Conservation (phyloP, 1,140 invertebrate species). For the Nixonia krombeini region DNA sequence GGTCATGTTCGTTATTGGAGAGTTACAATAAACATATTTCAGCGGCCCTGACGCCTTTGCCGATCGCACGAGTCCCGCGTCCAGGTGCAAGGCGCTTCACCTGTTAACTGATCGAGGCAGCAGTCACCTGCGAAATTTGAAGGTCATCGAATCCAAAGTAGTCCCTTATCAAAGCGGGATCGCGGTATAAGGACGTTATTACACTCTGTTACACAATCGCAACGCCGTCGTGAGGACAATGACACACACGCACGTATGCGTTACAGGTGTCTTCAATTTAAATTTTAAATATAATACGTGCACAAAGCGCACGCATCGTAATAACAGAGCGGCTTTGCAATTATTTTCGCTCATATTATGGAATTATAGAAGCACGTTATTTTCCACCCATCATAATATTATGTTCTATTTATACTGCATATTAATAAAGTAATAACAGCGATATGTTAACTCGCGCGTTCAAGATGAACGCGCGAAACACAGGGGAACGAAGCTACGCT, state of each 20-base stretch:
- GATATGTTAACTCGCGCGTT: too few species aligned
- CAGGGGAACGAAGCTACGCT: too few species aligned
- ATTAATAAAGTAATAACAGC: too few species aligned
- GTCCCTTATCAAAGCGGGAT: constrained; percentile 38
- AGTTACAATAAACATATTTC: background rate
- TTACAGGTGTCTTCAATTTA: constrained; percentile 36
- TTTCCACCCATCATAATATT: too few species aligned
- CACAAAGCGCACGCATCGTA: background rate
- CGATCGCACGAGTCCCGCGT: constrained; percentile 27
- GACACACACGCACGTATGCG: constrained; percentile 7
- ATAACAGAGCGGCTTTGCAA: constrained; percentile 7
- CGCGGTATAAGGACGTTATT: constrained; percentile 33
- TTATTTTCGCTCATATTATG: background rate
- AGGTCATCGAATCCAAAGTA: constrained; percentile 47
- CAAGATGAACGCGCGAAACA: too few species aligned
- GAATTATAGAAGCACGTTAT: background rate
- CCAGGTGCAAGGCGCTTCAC: constrained; percentile 42
- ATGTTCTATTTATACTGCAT: too few species aligned
- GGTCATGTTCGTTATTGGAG: constrained; percentile 4
- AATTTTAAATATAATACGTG: constrained; percentile 30
- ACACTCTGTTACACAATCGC: constrained; percentile 27
- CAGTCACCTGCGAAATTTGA: constrained; percentile 45
- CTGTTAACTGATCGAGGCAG: constrained; percentile 44
- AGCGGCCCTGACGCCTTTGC: background rate
- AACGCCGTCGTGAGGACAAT: constrained; percentile 8